Evolutionary conservation across 2,113 vertebrate species (phyloP), one percentile per base, ranked within the genome.

Genomic region (Delphinapterus leucas): DNA sequence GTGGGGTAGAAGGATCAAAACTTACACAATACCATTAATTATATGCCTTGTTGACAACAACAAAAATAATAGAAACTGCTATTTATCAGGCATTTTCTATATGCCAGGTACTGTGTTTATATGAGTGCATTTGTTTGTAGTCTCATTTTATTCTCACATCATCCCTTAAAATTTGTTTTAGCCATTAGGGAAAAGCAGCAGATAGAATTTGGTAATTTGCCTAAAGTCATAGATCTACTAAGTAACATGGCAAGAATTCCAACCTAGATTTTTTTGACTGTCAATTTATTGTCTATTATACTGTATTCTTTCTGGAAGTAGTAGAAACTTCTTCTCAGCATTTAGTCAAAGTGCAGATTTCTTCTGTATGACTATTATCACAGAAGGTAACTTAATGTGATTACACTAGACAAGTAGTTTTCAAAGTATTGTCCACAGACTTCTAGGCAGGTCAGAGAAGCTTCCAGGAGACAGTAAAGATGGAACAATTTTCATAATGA

Each of bases 11-110:
- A 25, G 12, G 36, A 80, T 90, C 38, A 92, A 90, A 93, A 92
- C 13, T n/a, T 86, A 90, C 2, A 49, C 8, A 53, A 58, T 80
- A 12, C 31, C 13, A 83, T 92, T 85, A 67, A 85, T 96, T 53
- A 94, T 55, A 80, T 73, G 21, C 28, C 44, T 87, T 84, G 1
- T 93, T 77, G 60, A 8, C 14, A 94, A 90, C 13, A 65, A 84
- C 25, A 96, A 60, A 92, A 88, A 36, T 73, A 85, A 88, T 68
- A 88, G 47, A 95, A 89, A 60, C 28, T 91, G 31, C 26, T 88
- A 76, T 85, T 85, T 92, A 79, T 94, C 25, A 77, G 38, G 5
- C 6, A 28, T 84, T 85, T 94, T 58, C 47, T 60, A 8, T 44
- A 89, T 61, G 26, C 5, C 49, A 74, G 31, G 7, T 21, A 41